These are phyloP conservation scores for Urocyon cinereoargenteus DNA, from an alignment of 2,797 vertebrate species.

Conservation along the genomic window DNA sequence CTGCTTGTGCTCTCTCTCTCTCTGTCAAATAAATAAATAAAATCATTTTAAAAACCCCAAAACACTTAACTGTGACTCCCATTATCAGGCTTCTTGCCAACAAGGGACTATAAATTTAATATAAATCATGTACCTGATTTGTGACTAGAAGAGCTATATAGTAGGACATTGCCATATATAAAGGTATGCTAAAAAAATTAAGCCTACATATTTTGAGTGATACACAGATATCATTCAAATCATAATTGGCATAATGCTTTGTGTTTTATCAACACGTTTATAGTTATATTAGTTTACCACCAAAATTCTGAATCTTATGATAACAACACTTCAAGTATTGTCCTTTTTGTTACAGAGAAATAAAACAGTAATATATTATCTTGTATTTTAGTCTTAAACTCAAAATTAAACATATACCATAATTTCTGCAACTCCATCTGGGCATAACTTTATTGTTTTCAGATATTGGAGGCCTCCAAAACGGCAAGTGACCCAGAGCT, in stretches of 20 bases:
- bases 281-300: not conserved
- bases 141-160: not conserved
- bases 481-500: not conserved
- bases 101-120: not conserved
- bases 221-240: not conserved
- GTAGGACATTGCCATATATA: not conserved
- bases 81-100: not conserved
- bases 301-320: constrained; percentile 33
- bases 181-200: not conserved
- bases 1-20: too few species aligned
- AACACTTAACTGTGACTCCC: not conserved
- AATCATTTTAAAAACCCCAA: too few species aligned
- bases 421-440: not conserved
- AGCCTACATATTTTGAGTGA: not conserved
- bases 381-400: constrained; percentile 44
- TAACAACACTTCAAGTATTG: not conserved
- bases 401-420: not conserved
- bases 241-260: not conserved
- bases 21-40: too few species aligned
- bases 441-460: not conserved
- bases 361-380: not conserved
- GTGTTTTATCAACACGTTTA: not conserved
- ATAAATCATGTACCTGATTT: not conserved
- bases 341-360: not conserved
- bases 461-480: not conserved